Conservation (phyloP, 2,113 vertebrate species). For the Stegostoma tigrinum region DNA sequence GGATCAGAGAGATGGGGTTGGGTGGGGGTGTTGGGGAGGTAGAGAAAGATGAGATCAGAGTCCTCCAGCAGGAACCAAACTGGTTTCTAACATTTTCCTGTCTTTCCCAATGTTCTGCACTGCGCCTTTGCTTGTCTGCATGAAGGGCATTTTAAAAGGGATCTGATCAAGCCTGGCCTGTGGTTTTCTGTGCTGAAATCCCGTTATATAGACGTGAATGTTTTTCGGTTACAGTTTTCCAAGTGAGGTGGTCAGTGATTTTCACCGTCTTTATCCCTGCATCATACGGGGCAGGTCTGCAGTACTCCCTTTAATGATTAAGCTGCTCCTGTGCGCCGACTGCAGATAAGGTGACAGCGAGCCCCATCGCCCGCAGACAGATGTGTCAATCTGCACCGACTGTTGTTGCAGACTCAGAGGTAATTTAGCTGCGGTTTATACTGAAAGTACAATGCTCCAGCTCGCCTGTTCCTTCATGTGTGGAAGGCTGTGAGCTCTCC, state of each 20-base stretch:
- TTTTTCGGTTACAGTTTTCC: background rate
- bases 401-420: background rate
- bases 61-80: background rate
- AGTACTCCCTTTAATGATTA: background rate
- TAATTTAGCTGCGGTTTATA: background rate
- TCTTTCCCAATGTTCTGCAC: background rate
- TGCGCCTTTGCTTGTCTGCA: background rate
- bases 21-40: background rate
- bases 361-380: background rate
- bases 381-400: background rate
- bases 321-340: background rate
- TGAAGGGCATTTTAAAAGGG: background rate
- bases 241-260: background rate
- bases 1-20: background rate
- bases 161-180: background rate
- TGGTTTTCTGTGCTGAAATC: background rate
- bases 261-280: background rate
- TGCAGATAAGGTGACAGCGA: slow-evolving; percentile 4
- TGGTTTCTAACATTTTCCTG: background rate
- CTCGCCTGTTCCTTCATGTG: background rate
- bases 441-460: background rate
- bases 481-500: background rate
- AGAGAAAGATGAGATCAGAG: background rate
- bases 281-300: background rate
- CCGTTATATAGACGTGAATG: background rate